Evolutionary conservation across 2,888 invertebrate species (phyloP).

Genomic region (Eilema sororculum): DNA sequence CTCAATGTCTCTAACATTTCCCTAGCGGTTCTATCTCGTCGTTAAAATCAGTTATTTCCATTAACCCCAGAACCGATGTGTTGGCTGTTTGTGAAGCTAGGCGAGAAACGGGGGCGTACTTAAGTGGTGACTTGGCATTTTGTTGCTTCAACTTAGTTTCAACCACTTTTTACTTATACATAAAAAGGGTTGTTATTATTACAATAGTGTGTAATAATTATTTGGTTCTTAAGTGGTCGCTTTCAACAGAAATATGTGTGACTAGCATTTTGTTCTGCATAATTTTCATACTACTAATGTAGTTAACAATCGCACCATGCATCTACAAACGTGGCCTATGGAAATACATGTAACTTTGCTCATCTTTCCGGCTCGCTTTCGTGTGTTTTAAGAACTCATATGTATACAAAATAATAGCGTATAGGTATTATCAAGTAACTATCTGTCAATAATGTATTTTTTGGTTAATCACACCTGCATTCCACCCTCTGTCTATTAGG

Average conservation of each 20-base stretch:
- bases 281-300: not conserved
- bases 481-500: no score
- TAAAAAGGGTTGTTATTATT: slow-evolving; percentile 1
- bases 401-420: no score
- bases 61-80: slow-evolving; percentile 47
- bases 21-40: slow-evolving; percentile 51
- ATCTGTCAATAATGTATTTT: no score
- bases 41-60: slow-evolving; percentile 63
- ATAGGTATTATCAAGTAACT: no score
- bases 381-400: not conserved
- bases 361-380: not conserved
- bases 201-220: not conserved
- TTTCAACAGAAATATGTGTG: not conserved
- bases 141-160: slow-evolving; percentile 3
- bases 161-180: not conserved
- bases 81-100: slow-evolving; percentile 28
- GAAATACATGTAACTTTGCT: not conserved
- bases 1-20: slow-evolving; percentile 43
- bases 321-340: no score
- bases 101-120: slow-evolving; percentile 27
- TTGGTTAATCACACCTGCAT: no score
- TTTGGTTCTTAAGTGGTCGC: not conserved
- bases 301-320: no score
- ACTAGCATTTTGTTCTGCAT: not conserved
- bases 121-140: slow-evolving; percentile 28